Percentiles rank a stretch among this genome's conserved stretches.
Evolutionary conservation across 2,888 invertebrate species (phyloP).

Genomic region (Agriopis aurantiaria): DNA sequence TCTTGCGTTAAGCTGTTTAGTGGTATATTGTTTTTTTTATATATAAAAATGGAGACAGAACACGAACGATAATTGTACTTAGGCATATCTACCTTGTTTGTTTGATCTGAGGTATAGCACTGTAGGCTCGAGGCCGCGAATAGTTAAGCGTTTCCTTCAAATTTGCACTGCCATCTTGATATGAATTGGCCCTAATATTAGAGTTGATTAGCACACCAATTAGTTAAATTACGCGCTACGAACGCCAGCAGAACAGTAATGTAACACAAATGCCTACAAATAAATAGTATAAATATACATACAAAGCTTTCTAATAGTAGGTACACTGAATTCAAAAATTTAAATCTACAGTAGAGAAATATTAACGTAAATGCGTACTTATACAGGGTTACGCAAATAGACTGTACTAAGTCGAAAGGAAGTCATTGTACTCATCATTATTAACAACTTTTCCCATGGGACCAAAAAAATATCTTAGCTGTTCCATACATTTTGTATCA

Average conservation of each 20-base stretch:
- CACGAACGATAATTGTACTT: no score
- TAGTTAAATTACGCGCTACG: background rate
- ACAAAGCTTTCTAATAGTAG: slow-evolving; percentile 2
- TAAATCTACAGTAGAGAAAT: background rate
- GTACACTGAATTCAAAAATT: slow-evolving; percentile 6
- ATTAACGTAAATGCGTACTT: slow-evolving; percentile 21
- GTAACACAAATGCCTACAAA: slow-evolving; percentile 8
- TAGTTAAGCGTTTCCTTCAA: background rate
- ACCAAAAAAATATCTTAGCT: no score
- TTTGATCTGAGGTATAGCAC: no score
- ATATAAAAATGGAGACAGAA: no score
- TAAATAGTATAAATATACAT: slow-evolving; percentile 14
- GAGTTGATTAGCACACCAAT: background rate
- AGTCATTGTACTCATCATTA: no score
- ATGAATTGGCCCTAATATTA: background rate
- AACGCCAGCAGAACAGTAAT: background rate
- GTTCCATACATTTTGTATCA: no score
- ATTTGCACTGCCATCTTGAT: background rate
- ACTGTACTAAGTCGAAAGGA: no score
- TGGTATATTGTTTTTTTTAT: no score
- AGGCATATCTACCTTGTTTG: no score
- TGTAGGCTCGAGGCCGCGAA: background rate
- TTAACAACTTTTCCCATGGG: no score
- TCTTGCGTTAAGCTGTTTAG: no score
- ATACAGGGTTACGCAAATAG: background rate